A percentile compares a stretch with the other conserved stretches of the same genome.
Conservation (phyloP, 1,140 invertebrate species). For the Euschistus heros region DNA sequence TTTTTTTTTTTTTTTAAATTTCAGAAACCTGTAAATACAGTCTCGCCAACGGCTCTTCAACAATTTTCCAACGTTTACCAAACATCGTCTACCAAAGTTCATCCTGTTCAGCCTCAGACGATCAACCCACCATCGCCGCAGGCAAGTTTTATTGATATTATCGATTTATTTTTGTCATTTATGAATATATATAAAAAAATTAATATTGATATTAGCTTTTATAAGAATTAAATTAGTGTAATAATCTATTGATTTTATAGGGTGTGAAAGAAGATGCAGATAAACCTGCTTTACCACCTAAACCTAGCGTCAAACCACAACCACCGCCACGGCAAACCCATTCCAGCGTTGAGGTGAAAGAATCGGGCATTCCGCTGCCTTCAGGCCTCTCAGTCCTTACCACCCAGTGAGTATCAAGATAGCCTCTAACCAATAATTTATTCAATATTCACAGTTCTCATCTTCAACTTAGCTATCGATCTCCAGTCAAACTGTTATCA, state of each 20-base stretch:
- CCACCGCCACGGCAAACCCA: constrained; percentile 40
- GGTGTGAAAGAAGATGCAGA: constrained; percentile 29
- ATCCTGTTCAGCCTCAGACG: constrained; percentile 66
- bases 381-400: constrained; percentile 29
- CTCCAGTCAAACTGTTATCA: too few species aligned
- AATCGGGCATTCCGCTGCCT: constrained; percentile 31
- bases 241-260: not conserved
- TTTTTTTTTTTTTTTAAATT: constrained; percentile 2
- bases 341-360: constrained; percentile 16
- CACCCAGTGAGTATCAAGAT: not conserved
- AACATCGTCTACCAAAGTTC: constrained; percentile 67
- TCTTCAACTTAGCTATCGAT: too few species aligned
- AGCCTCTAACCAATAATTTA: too few species aligned
- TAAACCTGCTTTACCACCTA: constrained; percentile 61
- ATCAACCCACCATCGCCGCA: constrained; percentile 35
- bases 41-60: constrained; percentile 54
- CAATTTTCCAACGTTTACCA: constrained; percentile 65
- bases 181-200: too few species aligned
- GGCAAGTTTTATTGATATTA: not conserved
- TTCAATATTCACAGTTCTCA: too few species aligned
- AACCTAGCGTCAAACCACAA: constrained; percentile 45
- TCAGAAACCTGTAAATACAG: constrained; percentile 68
- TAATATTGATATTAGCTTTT: not conserved
- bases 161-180: too few species aligned
- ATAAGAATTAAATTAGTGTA: not conserved